Base-by-base conservation (phyloP, 2,888 invertebrate genomes). In the Heliconius cydno region DNA sequence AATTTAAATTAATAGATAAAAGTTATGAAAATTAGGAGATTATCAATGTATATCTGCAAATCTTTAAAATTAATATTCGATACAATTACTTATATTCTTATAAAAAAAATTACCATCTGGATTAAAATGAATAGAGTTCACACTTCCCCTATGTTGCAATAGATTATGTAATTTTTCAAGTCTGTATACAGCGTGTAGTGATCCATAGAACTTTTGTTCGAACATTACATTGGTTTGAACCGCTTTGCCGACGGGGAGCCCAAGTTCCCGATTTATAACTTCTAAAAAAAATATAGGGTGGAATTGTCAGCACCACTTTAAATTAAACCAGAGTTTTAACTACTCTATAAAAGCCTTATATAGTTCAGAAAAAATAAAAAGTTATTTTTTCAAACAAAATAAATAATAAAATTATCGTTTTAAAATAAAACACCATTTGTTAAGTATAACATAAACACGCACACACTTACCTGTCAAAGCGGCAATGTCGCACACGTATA, bases 41-140 rank as follows among this genome's bases (percentile, higher is more conserved):
- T 52, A 52, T 52, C 52, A 15, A 19, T 52, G 15, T 52, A 46
- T 52, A 52, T 19, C 15, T 15, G n/a, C 22, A 57, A n/a, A 57
- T 57, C 57, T n/a, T n/a, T 57, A 57, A 57, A n/a, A 57, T n/a
- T 57, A n/a, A 57, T n/a, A 57, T 57, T 57, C 22, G n/a, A 57
- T n/a, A n/a, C n/a, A 57, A 46, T 22, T 57, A n/a, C n/a, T n/a
- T n/a, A 68, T 22, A n/a, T 68, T 19, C 10, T 68, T 38, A 38
- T 38, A 30, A 30, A 30, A 28, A 38, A 34, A 22, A 1, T 90
- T 90, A 92, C 98, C 98, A 90, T 96, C 94, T 81, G 96, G 96
- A 89, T 98, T 98, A 91, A 99, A 99, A 92, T 98, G 97, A 79
- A 99, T 96, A 81, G 98, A 97, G 94, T 99, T 99, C 5, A 99